Percentiles rank a stretch among this genome's conserved stretches.
phyloP scores from a whole-genome alignment of 2,113 vertebrate genomes.

The Clupea harengus region DNA sequence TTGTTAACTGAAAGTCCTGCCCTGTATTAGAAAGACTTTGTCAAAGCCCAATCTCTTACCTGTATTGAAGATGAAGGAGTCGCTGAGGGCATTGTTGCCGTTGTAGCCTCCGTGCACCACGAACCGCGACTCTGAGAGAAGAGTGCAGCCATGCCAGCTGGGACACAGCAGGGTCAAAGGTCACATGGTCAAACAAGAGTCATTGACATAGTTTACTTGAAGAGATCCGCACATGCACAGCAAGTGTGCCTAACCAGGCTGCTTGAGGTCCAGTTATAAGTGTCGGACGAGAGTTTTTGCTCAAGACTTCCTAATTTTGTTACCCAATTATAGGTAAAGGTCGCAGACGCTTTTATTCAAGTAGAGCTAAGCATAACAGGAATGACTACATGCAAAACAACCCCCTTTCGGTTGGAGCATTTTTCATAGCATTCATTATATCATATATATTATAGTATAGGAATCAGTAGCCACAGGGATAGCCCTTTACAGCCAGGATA shows the following conservation, averaged over 20 bases:
- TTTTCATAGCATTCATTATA: too few species aligned
- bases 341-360: neutral
- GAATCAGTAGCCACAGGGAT: too few species aligned
- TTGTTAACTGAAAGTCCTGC: too few species aligned
- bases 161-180: neutral
- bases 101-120: slow-evolving; percentile 72
- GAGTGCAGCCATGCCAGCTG: slow-evolving; percentile 71
- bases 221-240: neutral
- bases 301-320: neutral
- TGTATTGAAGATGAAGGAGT: slow-evolving; percentile 70
- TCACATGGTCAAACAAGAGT: neutral
- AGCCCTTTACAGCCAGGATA: neutral
- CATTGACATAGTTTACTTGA: neutral
- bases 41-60: slow-evolving; percentile 42
- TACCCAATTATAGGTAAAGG: neutral
- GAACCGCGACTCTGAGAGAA: slow-evolving; percentile 66
- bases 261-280: too few species aligned
- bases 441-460: too few species aligned
- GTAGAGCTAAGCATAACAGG: too few species aligned
- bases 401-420: too few species aligned
- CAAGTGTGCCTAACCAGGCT: neutral
- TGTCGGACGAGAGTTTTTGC: too few species aligned
- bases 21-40: too few species aligned
- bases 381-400: too few species aligned
- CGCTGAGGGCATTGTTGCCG: slow-evolving; percentile 65